These are phyloP conservation scores for Forficula auricularia DNA, from an alignment of 1,140 invertebrate species.

Conservation along the genomic window DNA sequence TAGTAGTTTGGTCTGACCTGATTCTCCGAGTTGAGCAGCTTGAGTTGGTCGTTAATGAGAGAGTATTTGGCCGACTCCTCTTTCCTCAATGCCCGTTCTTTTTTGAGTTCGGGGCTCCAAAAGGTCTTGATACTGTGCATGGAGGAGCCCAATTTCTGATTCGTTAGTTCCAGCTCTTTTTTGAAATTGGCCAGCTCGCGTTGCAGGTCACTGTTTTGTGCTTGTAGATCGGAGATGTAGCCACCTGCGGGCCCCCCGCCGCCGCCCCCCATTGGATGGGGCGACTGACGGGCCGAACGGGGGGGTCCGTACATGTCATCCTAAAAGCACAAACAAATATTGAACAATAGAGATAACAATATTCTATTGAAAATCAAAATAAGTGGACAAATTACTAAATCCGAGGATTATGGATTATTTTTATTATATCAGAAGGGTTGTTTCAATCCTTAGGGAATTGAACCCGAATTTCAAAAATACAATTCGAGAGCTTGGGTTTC, in stretches of 20 bases:
- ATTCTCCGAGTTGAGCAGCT: slow-evolving; percentile 89
- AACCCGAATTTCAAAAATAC: too few relatives aligned
- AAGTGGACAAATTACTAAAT: slow-evolving; percentile 13
- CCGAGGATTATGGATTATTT: too few relatives aligned
- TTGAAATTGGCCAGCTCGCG: slow-evolving; percentile 91
- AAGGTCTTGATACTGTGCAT: slow-evolving; percentile 99
- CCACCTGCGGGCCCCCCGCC: slow-evolving; percentile 20
- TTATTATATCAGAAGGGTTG: too few relatives aligned
- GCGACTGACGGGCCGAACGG: slow-evolving; percentile 57
- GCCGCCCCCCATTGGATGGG: slow-evolving; percentile 28
- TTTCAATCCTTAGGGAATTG: too few relatives aligned
- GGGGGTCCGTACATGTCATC: slow-evolving; percentile 52
- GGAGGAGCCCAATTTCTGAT: slow-evolving; percentile 93
- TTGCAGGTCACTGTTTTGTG: slow-evolving; percentile 87
- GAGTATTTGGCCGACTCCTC: slow-evolving; percentile 96
- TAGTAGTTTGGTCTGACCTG: slow-evolving; percentile 60
- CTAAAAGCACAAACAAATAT: slow-evolving; percentile 41
- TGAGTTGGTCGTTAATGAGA: slow-evolving; percentile 91
- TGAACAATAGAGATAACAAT: too few relatives aligned
- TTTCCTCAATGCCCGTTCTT: slow-evolving; percentile 86
- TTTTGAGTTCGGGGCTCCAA: slow-evolving; percentile 98
- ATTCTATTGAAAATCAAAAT: too few relatives aligned
- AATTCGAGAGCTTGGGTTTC: too few relatives aligned
- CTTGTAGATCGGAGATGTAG: slow-evolving; percentile 83
- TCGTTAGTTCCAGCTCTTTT: slow-evolving; percentile 89